Evolutionary conservation across 1,140 invertebrate genomes (phyloP), one percentile per base, ranked within the genome.

Genomic region (Diabrotica virgifera): DNA sequence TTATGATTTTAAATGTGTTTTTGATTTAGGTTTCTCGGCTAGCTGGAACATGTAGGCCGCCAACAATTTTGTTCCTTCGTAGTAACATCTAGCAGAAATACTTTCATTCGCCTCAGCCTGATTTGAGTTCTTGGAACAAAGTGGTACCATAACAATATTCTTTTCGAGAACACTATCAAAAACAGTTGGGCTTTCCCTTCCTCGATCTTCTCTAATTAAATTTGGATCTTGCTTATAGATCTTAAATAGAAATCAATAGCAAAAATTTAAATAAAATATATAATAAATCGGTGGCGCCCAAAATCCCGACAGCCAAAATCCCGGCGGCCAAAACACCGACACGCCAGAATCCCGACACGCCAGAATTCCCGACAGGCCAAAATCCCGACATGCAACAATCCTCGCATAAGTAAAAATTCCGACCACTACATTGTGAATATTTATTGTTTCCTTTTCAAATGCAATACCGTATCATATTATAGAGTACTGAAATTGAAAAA

Each of bases 211-310:
- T 50, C 77, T 60, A 10, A 79, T 79, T 69, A 78, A 72, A 62
- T 70, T 75, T 0, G 77, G 76, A 66, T 76, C 73, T 73, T 77
- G 75, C 65, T 77, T 76, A 62, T 78, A 79, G 14, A 77, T 72
- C 76, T 78, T 53, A 12, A 63, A 70, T 57, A n/a, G 24, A 24
- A 24, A 24, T 24, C 24, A 24, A 24, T 24, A 2, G 4, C 24
- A 24, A 24, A 24, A 24, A 24, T 4, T 24, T 1, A 24, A 24
- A 24, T 24, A 24, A 24, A 24, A 24, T 24, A 24, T 24, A 24
- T 24, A 24, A 24, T n/a, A n/a, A n/a, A n/a, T n/a, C n/a, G n/a
- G n/a, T n/a, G n/a, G n/a, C n/a, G n/a, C n/a, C n/a, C n/a, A n/a
- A n/a, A n/a, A n/a, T n/a, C n/a, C n/a, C n/a, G n/a, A n/a, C n/a